A percentile compares a stretch with the other conserved stretches of the same genome.
Evolutionary conservation across 2,113 vertebrate species (phyloP).

Genomic region (Calonectris borealis): DNA sequence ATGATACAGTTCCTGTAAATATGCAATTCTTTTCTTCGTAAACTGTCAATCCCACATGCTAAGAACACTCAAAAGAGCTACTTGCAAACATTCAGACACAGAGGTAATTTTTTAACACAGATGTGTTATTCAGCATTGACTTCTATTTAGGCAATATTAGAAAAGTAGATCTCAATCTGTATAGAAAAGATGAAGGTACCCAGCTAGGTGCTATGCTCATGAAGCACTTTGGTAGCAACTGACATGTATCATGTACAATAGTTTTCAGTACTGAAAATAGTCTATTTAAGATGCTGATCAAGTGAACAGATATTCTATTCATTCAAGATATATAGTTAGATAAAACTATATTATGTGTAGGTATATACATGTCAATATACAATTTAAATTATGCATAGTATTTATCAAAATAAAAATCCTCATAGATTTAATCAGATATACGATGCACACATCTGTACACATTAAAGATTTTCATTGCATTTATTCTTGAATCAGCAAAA

Average conservation of each 20-base stretch:
- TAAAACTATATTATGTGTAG: neutral
- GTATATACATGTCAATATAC: neutral
- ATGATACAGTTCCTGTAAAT: slow-evolving; percentile 37
- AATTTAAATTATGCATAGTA: neutral
- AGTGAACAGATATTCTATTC: neutral
- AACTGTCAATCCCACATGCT: neutral
- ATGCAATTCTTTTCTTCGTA: neutral
- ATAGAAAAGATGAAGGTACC: neutral
- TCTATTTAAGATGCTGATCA: neutral
- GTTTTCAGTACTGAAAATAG: neutral
- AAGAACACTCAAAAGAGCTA: neutral
- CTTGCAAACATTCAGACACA: neutral
- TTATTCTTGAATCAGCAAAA: neutral
- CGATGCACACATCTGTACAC: accelerated
- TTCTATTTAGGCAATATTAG: neutral
- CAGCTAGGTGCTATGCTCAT: neutral
- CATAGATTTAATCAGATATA: neutral
- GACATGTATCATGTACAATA: neutral
- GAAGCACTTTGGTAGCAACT: neutral
- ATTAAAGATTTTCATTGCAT: neutral
- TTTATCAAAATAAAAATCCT: neutral
- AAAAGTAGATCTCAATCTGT: neutral
- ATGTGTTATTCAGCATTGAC: neutral
- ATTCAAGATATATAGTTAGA: neutral
- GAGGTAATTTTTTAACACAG: neutral